These are phyloP conservation scores for Aphelocoma californica DNA, from an alignment of 2,797 vertebrate genomes.

Conservation along the genomic window DNA sequence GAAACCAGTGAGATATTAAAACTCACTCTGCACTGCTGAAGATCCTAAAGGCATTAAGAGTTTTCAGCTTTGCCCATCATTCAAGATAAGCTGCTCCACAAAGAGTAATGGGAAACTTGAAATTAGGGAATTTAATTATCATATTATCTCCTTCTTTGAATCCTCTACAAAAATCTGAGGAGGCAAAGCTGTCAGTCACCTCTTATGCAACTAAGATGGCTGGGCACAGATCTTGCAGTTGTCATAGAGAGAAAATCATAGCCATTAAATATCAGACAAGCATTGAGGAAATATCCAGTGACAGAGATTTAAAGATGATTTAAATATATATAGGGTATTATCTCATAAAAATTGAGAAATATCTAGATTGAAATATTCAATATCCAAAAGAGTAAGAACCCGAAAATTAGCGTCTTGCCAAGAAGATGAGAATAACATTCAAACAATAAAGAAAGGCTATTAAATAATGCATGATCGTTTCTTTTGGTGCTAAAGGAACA, in stretches of 20 bases:
- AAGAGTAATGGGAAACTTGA: background rate
- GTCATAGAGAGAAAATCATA: background rate
- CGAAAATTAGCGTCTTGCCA: background rate
- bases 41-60: background rate
- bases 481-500: background rate
- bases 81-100: background rate
- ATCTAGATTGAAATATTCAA: background rate
- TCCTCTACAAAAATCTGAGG: background rate
- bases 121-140: background rate
- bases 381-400: background rate
- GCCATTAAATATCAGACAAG: background rate
- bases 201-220: background rate
- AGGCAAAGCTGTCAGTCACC: background rate
- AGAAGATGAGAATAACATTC: background rate
- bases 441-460: background rate
- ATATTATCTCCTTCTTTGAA: background rate
- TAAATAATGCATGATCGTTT: background rate
- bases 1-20: background rate
- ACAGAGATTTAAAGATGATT: background rate
- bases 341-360: background rate
- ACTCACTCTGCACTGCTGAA: background rate
- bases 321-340: background rate
- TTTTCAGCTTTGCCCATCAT: background rate
- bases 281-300: background rate
- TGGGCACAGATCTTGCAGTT: background rate